A percentile compares a stretch with the other conserved stretches of the same genome.
phyloP scores from a whole-genome alignment of 2,888 invertebrate genomes.

The Odiellus spinosus region DNA sequence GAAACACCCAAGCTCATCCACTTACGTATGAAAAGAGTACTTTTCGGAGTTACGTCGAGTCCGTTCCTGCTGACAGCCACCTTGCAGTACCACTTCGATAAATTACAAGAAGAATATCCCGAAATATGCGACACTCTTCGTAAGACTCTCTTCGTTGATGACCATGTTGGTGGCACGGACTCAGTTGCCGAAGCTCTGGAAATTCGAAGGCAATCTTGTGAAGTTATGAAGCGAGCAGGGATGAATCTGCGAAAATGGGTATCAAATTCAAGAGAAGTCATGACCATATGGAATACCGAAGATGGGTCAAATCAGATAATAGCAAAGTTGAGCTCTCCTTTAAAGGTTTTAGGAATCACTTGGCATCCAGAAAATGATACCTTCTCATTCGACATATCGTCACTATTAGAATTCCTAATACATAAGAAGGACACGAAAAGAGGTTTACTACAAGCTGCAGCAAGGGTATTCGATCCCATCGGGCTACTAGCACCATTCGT shows the following conservation, averaged over 20 bases:
- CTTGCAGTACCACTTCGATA: neutral
- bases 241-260: slow-evolving; percentile 3
- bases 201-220: too few species aligned
- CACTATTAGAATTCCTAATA: neutral
- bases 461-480: neutral
- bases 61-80: too few species aligned
- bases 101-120: neutral
- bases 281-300: too few species aligned
- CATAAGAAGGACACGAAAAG: neutral
- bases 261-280: neutral
- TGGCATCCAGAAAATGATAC: neutral
- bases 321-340: neutral
- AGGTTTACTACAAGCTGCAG: neutral
- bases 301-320: too few species aligned
- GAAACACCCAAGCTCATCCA: neutral
- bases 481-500: neutral
- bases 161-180: too few species aligned
- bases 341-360: too few species aligned
- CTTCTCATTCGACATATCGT: neutral
- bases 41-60: neutral
- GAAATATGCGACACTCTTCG: neutral
- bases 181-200: too few species aligned
- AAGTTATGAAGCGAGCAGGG: neutral
- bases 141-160: too few species aligned
- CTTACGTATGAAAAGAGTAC: neutral